Evolutionary conservation across 92 coral and sea anemone genomes (phyloP).

Genomic region (Epizoanthus scotinus): DNA sequence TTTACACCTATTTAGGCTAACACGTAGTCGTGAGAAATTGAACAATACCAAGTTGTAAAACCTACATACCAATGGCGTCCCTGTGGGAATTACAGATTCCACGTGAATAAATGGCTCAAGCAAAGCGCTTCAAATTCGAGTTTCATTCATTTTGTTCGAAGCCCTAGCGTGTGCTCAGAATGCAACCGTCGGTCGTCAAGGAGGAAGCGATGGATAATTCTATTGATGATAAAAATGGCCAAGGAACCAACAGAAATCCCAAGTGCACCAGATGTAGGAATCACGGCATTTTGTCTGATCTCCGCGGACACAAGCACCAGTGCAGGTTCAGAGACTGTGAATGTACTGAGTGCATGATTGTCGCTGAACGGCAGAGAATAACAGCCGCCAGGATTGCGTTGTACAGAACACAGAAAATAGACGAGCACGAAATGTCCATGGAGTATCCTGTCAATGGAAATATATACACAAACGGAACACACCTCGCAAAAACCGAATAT

Average conservation of each 20-base stretch:
- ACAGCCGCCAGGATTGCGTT: constrained; percentile 96
- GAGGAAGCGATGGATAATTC: constrained; percentile 61
- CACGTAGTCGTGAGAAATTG: constrained; percentile 47
- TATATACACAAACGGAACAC: constrained; percentile 33
- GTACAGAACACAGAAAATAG: constrained; percentile 80
- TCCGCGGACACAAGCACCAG: constrained; percentile 96
- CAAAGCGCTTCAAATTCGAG: constrained; percentile 30
- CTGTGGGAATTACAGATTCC: constrained; percentile 51
- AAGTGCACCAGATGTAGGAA: constrained; percentile 95
- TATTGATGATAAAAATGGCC: constrained; percentile 49
- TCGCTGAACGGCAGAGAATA: constrained; percentile 88
- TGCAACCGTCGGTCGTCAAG: constrained; percentile 44
- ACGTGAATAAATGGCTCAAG: constrained; percentile 47
- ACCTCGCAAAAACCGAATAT: constrained; percentile 42
- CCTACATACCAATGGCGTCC: constrained; percentile 47
- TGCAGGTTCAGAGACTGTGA: constrained; percentile 89
- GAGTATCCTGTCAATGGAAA: constrained; percentile 44
- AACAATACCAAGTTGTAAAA: constrained; percentile 69
- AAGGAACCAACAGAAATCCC: constrained; percentile 72
- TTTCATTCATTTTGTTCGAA: constrained; percentile 42
- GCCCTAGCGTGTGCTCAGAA: neutral
- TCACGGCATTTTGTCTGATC: constrained; percentile 91
- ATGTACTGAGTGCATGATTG: constrained; percentile 84
- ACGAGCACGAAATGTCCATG: constrained; percentile 71
- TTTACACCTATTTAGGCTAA: constrained; percentile 30